Evolutionary conservation across 2,888 invertebrate genomes (phyloP).

Genomic region (Melipona beecheii): DNA sequence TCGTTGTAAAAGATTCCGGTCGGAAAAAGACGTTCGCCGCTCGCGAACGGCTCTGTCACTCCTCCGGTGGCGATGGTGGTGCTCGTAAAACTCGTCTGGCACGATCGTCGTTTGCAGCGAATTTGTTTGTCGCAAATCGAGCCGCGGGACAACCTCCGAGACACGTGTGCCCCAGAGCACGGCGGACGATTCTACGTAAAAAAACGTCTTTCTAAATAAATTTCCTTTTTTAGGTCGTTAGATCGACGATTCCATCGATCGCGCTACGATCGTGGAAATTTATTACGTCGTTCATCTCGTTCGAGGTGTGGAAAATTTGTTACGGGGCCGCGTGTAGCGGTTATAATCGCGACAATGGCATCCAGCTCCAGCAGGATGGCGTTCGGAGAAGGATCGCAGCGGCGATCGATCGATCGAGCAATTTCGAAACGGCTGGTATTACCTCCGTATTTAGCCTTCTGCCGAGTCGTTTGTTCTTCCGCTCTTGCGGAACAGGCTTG

Average conservation of each 20-base stretch:
- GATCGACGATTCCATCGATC: slow-evolving; percentile 18
- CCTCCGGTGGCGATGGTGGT: neutral
- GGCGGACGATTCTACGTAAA: neutral
- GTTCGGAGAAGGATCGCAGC: neutral
- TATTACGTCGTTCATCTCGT: neutral
- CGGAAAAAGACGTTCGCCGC: slow-evolving; percentile 33
- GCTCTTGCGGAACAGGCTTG: slow-evolving; percentile 38
- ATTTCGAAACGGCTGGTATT: slow-evolving; percentile 52
- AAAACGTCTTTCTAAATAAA: neutral
- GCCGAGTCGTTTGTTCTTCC: slow-evolving; percentile 50
- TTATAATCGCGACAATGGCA: neutral
- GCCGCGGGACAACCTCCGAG: slow-evolving; percentile 23
- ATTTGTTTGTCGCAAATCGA: slow-evolving; percentile 61
- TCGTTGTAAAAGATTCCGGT: slow-evolving; percentile 45
- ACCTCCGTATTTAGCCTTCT: slow-evolving; percentile 47
- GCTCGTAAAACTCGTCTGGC: slow-evolving; percentile 62
- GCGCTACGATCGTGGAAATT: neutral
- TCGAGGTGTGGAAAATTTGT: neutral
- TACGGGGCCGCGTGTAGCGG: fast-evolving
- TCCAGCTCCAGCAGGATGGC: neutral
- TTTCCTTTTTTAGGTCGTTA: too few species aligned
- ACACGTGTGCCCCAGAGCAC: neutral
- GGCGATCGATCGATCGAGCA: slow-evolving; percentile 46
- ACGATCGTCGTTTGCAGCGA: slow-evolving; percentile 33
- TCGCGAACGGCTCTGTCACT: neutral